phyloP scores from a whole-genome alignment of 92 coral and sea anemone species.

The Parazoanthus atlanticus region DNA sequence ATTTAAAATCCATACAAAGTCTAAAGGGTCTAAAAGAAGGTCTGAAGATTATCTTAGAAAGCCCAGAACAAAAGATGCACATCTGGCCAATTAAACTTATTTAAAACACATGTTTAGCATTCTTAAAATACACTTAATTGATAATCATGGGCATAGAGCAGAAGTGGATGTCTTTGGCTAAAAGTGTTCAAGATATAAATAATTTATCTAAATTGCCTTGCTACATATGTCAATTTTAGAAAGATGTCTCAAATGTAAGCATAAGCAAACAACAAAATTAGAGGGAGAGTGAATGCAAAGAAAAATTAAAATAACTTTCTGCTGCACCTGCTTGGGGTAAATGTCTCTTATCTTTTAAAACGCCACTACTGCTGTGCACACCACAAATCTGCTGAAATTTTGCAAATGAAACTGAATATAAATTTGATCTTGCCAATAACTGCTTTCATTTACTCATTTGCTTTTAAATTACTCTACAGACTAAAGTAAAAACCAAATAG shows the following conservation, averaged over 20 bases:
- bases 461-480: too few relatives aligned
- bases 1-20: background rate
- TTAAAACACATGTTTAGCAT: conserved; percentile 29
- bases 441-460: background rate
- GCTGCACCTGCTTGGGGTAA: background rate
- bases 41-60: background rate
- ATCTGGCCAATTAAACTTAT: conserved; percentile 41
- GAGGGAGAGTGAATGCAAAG: background rate
- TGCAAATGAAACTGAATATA: background rate
- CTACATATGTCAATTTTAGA: background rate
- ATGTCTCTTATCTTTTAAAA: background rate
- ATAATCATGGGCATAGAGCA: background rate
- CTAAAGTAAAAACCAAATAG: background rate
- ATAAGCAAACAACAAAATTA: background rate
- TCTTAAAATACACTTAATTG: conserved; percentile 29
- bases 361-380: background rate
- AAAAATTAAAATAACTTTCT: background rate
- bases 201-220: background rate
- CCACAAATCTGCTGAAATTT: background rate
- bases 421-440: background rate
- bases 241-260: background rate
- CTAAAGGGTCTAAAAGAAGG: background rate
- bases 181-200: background rate
- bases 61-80: conserved; percentile 18
- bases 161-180: background rate